These are phyloP conservation scores for Escarpia spicata DNA, from an alignment of 2,888 invertebrate genomes.

Conservation along the genomic window DNA sequence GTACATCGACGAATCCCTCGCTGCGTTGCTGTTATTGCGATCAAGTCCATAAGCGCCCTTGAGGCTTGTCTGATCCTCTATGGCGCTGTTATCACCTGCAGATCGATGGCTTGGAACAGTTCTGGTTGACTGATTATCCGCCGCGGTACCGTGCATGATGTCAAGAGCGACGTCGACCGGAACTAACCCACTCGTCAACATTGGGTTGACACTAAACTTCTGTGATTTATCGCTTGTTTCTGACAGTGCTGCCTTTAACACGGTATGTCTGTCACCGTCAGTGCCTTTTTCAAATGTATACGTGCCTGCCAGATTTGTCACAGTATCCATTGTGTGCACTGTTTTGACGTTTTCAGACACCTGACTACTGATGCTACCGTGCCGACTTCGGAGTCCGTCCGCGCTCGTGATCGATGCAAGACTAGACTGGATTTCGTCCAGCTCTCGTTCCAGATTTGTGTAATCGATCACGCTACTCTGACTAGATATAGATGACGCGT, in stretches of 20 bases:
- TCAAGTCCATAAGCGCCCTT: background rate
- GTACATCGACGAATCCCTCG: background rate
- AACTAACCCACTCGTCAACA: slow-evolving; percentile 35
- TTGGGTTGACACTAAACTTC: slow-evolving; percentile 18
- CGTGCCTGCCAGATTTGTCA: background rate
- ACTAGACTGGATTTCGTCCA: slow-evolving; percentile 59
- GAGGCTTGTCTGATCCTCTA: background rate
- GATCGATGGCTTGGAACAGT: slow-evolving; percentile 2
- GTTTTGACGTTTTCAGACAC: background rate
- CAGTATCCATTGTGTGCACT: background rate
- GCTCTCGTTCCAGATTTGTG: slow-evolving; percentile 51
- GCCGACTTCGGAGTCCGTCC: slow-evolving; percentile 18
- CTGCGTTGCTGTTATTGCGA: slow-evolving; percentile 18
- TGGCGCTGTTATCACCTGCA: background rate
- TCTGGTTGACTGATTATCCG: background rate
- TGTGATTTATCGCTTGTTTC: background rate
- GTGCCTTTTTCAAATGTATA: background rate
- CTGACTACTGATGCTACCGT: background rate
- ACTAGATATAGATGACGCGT: background rate
- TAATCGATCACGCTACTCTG: slow-evolving; percentile 45
- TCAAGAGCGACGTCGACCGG: slow-evolving; percentile 35
- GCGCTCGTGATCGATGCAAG: slow-evolving; percentile 41
- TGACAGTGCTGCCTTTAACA: background rate
- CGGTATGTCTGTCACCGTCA: background rate
- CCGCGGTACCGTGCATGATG: slow-evolving; percentile 29